Evolutionary conservation across 2,888 invertebrate species (phyloP).

Genomic region (Conops quadrifasciatus): DNA sequence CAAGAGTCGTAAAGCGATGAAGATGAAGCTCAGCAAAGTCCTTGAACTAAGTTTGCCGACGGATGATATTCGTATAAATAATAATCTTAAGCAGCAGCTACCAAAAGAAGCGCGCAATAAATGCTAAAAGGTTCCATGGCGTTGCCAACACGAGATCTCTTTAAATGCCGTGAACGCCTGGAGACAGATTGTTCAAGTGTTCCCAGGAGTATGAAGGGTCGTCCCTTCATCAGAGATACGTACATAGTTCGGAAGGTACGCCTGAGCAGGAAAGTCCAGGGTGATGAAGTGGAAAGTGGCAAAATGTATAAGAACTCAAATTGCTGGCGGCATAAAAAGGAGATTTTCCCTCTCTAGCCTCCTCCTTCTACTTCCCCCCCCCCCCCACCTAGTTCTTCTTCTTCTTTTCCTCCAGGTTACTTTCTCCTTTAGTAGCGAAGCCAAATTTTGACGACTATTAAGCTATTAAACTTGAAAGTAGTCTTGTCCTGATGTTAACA

Average conservation of each 20-base stretch:
- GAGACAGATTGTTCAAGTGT: slow-evolving; percentile 44
- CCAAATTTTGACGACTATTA: not conserved
- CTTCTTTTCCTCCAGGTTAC: no score
- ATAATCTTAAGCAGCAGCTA: no score
- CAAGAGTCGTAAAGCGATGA: no score
- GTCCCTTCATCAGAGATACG: not conserved
- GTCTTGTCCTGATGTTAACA: slow-evolving; percentile 17
- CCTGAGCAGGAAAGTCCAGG: not conserved
- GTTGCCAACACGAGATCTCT: slow-evolving; percentile 9
- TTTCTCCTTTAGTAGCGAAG: not conserved
- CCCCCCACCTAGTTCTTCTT: no score
- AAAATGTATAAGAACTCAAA: not conserved
- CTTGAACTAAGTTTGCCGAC: no score
- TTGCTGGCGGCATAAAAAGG: not conserved
- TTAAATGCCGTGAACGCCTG: slow-evolving; percentile 15
- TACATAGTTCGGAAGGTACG: not conserved
- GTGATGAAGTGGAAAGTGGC: no score
- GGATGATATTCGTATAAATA: no score
- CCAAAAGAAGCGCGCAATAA: not conserved
- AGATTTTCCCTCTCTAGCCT: not conserved
- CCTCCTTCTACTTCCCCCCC: no score
- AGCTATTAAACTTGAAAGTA: not conserved
- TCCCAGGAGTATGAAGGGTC: slow-evolving; percentile 49
- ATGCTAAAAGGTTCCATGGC: not conserved
- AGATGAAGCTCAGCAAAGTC: no score